Percentiles rank a stretch among this genome's conserved stretches.
phyloP scores from a whole-genome alignment of 2,797 vertebrate species.

The Phaenicophaeus curvirostris region DNA sequence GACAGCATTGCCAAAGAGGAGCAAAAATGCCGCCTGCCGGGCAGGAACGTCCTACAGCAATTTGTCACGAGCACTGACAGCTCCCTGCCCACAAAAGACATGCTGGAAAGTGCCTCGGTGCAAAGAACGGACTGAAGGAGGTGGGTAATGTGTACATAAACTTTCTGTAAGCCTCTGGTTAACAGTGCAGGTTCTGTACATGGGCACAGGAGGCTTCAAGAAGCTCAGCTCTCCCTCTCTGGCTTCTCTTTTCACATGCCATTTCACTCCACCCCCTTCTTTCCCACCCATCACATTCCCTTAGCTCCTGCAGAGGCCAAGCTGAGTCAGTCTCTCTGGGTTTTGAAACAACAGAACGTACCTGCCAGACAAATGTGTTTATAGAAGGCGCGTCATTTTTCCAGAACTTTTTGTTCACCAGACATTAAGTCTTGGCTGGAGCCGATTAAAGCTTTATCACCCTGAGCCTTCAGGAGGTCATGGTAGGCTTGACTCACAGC shows the following conservation, averaged over 20 bases:
- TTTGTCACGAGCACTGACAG: constrained; percentile 52
- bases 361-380: not conserved
- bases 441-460: not conserved
- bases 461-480: not conserved
- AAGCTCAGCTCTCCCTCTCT: not conserved
- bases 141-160: constrained; percentile 53
- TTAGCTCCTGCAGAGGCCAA: not conserved
- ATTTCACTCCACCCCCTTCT: not conserved
- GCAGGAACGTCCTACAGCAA: not conserved
- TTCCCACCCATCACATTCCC: not conserved
- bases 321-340: not conserved
- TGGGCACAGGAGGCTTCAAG: fast-evolving
- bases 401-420: not conserved
- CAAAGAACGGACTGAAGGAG: constrained; percentile 1
- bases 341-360: not conserved
- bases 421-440: not conserved
- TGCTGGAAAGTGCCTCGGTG: constrained; percentile 56
- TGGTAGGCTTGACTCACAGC: not conserved
- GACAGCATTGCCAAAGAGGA: constrained; percentile 51
- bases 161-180: constrained; percentile 37
- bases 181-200: not conserved
- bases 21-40: not conserved
- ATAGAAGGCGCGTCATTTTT: not conserved
- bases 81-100: constrained; percentile 55
- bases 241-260: fast-evolving